Base-by-base conservation (phyloP, 2,888 invertebrate species). In the Lasioglossum morio region DNA sequence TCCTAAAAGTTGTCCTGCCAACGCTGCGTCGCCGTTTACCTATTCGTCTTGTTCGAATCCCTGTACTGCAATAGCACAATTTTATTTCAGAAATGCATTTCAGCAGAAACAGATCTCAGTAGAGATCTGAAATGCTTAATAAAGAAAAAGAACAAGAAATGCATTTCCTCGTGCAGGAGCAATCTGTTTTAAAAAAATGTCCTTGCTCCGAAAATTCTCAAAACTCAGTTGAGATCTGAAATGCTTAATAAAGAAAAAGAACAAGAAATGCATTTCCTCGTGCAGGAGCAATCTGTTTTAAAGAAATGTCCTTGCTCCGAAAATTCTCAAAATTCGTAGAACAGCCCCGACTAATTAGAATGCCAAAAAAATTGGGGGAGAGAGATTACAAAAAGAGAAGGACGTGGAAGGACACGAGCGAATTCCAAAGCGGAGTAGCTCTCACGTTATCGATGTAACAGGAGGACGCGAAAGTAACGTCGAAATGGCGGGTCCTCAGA, bases 371-470 rank as follows among this genome's bases (percentile, higher is more conserved):
- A 23, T 37, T 34, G 8, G 10, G 7, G 7, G 5, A 14, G 3
- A 53, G 53, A 53, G 23, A 23, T 43, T 5, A 23, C 4, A 23
- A 37, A 23, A 27, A 8, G 48, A 7, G 10, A 14, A 4, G 12
- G 53, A 57, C 14, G 66, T 34, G 16, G 19, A n/a, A 43, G n/a
- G 34, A n/a, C 23, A 23, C 69, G 19, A 34, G 14, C 30, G 60
- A 78, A 83, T 63, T 74, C 69, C 60, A 16, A 19, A 5, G 60
- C 8, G 23, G 77, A 77, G 57, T 77, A 30, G 72, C 57, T 63
- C 30, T 46, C 84, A 19, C 75, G 63, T 85, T 85, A 85, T 85
- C 84, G 19, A 27, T 63, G 74, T 46, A 72, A 66, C 53, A 72
- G 72, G 46, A 53, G 63, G 60, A 76, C 72, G 75, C 72, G 43